Percentiles rank a stretch among this genome's conserved stretches.
Conservation (phyloP, 2,797 vertebrate genomes). For the Chaunax sp. region DNA sequence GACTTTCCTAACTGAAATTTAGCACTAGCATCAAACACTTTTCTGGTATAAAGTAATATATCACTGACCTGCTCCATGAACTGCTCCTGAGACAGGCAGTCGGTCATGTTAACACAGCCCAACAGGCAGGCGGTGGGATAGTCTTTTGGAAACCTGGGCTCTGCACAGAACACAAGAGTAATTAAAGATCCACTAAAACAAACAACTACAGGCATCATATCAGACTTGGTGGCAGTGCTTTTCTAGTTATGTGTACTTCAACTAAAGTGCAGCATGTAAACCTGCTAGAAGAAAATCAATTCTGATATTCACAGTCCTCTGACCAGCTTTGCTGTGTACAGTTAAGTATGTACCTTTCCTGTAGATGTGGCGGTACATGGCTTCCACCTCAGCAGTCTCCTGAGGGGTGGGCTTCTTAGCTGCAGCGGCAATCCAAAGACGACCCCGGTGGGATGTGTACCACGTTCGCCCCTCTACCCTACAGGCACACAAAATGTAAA, state of each 20-base stretch:
- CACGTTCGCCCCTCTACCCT: constrained; percentile 97
- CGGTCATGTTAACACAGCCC: constrained; percentile 91
- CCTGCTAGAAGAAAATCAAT: neutral
- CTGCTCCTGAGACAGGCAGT: constrained; percentile 94
- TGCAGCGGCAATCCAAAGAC: constrained; percentile 96
- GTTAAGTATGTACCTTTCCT: constrained; percentile 85
- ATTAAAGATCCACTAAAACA: neutral
- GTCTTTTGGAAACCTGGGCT: constrained; percentile 85
- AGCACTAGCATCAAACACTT: neutral
- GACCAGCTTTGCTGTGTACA: neutral
- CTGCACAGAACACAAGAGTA: constrained; percentile 71
- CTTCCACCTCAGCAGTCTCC: constrained; percentile 90
- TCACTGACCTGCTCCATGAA: constrained; percentile 92
- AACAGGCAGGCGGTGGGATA: constrained; percentile 95
- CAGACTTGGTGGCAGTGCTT: neutral
- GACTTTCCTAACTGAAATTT: neutral
- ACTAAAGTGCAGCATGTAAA: neutral
- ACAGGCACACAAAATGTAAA: constrained; percentile 21
- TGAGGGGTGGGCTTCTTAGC: constrained; percentile 91
- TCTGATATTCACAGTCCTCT: neutral
- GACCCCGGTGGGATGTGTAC: constrained; percentile 95
- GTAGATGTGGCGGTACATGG: constrained; percentile 86
- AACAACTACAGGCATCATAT: neutral
- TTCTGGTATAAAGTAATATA: neutral
- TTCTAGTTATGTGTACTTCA: neutral